These are phyloP conservation scores for Numenius arquata DNA, from an alignment of 2,113 vertebrate genomes.

Conservation along the genomic window DNA sequence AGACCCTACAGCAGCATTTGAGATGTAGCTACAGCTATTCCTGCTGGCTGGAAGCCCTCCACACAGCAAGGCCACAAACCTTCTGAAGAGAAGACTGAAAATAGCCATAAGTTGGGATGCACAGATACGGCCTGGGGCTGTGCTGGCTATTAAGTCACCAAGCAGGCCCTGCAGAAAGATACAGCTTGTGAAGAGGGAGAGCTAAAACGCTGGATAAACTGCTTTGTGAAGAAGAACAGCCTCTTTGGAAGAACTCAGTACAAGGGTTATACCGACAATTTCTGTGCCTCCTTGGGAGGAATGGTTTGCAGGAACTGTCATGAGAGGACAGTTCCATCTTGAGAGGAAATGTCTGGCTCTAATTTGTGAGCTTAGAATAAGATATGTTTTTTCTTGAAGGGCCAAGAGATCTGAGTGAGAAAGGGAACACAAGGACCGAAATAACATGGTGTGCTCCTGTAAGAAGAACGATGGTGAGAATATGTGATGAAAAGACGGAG, in stretches of 20 bases:
- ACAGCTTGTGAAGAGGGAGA: neutral
- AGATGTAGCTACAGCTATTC: neutral
- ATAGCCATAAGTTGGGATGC: fast-evolving
- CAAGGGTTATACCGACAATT: neutral
- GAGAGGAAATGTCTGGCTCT: neutral
- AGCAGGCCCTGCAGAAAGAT: neutral
- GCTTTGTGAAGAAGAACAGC: neutral
- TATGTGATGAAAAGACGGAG: neutral
- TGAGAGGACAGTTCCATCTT: neutral
- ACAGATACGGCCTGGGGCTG: neutral
- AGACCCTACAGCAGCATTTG: fast-evolving
- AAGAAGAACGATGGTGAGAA: neutral
- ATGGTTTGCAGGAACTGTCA: neutral
- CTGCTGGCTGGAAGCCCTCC: neutral
- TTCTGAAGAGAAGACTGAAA: neutral
- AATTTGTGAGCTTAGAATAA: neutral
- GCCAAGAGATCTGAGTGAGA: neutral
- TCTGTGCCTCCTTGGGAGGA: neutral
- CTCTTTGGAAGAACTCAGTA: neutral
- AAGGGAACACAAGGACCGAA: neutral
- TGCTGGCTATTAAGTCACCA: neutral
- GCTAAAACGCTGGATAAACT: neutral
- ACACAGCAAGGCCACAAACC: neutral
- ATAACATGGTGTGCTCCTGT: neutral
- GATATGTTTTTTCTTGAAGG: neutral